These are phyloP conservation scores for Salvator merianae DNA, from an alignment of 2,113 vertebrate genomes.

Conservation along the genomic window DNA sequence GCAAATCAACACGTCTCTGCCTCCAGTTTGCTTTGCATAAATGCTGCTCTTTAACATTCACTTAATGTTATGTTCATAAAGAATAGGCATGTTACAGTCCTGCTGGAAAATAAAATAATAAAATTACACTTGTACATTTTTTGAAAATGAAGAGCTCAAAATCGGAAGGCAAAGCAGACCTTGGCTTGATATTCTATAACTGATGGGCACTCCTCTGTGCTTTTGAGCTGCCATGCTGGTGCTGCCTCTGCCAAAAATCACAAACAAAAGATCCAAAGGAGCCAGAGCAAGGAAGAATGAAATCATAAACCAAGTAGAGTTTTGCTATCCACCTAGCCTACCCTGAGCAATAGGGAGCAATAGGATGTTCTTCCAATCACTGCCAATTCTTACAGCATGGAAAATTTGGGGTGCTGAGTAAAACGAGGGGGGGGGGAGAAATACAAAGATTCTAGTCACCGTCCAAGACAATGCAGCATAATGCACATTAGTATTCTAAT, in stretches of 20 bases:
- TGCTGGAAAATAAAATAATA: conserved; percentile 33
- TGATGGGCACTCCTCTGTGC: background rate
- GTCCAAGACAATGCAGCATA: too few relatives aligned
- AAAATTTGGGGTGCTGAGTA: too few relatives aligned
- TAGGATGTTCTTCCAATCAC: background rate
- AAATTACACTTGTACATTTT: background rate
- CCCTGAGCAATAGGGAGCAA: background rate
- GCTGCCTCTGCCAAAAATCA: conserved; percentile 38
- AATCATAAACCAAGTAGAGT: background rate
- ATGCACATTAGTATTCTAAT: too few relatives aligned
- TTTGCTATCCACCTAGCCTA: background rate
- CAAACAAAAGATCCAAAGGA: conserved; percentile 16
- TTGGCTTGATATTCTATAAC: conserved; percentile 31
- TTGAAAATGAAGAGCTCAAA: background rate
- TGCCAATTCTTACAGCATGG: background rate
- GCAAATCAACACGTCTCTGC: conserved; percentile 47
- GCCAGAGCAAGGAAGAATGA: background rate
- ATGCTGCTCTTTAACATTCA: conserved; percentile 52
- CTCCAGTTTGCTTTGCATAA: conserved; percentile 44
- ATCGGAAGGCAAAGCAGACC: background rate
- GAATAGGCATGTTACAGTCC: conserved; percentile 43
- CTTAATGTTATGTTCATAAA: conserved; percentile 54
- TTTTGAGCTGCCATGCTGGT: background rate
- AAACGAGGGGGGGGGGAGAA: background rate
- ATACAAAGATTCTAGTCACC: background rate